A percentile compares a stretch with the other conserved stretches of the same genome.
phyloP scores from a whole-genome alignment of 1,140 invertebrate genomes.

The Leguminivora glycinivorella region DNA sequence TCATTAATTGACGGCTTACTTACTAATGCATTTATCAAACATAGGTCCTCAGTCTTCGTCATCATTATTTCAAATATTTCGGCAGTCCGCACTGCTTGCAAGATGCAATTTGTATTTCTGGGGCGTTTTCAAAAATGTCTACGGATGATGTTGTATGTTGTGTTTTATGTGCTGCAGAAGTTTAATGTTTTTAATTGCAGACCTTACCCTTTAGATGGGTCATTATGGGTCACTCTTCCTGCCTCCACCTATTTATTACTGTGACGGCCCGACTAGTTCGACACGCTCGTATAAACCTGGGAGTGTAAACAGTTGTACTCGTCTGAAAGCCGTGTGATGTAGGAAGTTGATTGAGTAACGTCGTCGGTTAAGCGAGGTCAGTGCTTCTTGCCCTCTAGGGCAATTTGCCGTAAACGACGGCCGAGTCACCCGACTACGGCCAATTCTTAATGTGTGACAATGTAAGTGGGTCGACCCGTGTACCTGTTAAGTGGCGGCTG shows the following conservation, averaged over 20 bases:
- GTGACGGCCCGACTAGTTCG: conserved; percentile 26
- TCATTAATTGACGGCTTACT: too few relatives aligned
- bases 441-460: conserved; percentile 1
- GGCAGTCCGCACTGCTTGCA: too few relatives aligned
- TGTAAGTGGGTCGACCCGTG: conserved; percentile 2
- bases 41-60: too few relatives aligned
- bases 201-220: too few relatives aligned
- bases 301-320: conserved; percentile 14
- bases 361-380: conserved; percentile 51
- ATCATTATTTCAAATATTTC: too few relatives aligned
- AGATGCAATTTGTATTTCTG: too few relatives aligned
- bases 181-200: too few relatives aligned
- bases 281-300: conserved; percentile 27
- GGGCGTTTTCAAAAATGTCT: too few relatives aligned
- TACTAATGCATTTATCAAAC: too few relatives aligned
- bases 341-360: conserved; percentile 49
- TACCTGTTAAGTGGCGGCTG: background rate
- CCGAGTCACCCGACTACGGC: conserved; percentile 32
- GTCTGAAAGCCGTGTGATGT: conserved; percentile 30
- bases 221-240: too few relatives aligned
- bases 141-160: too few relatives aligned
- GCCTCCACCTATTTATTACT: background rate
- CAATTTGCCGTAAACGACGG: conserved; percentile 39
- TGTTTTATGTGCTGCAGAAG: too few relatives aligned
- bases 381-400: conserved; percentile 47